These are phyloP conservation scores for Lepus americanus DNA, from an alignment of 2,113 vertebrate species.

Conservation along the genomic window DNA sequence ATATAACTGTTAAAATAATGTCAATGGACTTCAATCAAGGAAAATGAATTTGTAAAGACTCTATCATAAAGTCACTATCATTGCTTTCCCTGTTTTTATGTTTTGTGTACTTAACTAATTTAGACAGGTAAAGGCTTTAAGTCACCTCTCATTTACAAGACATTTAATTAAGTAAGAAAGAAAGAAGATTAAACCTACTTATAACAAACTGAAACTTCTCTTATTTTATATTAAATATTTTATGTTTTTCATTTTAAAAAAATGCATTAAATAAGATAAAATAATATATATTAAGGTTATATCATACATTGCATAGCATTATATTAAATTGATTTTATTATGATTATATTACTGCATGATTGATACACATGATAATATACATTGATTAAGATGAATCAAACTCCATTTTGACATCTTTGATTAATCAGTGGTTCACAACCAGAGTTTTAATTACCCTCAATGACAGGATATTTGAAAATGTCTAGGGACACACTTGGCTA, in stretches of 20 bases:
- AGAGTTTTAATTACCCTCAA: neutral
- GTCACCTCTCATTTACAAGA: neutral
- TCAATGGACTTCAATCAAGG: slow-evolving; percentile 25
- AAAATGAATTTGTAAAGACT: neutral
- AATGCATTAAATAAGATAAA: too few relatives aligned
- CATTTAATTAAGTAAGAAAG: neutral
- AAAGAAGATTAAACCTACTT: neutral
- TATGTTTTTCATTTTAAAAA: neutral
- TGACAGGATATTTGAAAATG: neutral
- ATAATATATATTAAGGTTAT: too few relatives aligned
- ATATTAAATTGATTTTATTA: too few relatives aligned
- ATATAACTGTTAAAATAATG: slow-evolving; percentile 37
- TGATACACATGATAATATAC: too few relatives aligned
- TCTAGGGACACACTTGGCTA: neutral
- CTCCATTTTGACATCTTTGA: neutral
- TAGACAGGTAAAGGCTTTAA: neutral
- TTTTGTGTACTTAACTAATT: neutral
- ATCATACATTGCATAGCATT: too few relatives aligned
- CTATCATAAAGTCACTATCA: neutral
- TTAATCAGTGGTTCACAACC: neutral
- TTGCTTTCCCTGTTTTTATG: neutral
- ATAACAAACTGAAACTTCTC: neutral
- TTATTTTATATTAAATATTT: neutral
- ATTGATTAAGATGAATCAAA: neutral
- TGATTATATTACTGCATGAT: too few relatives aligned